phyloP scores from a whole-genome alignment of 2,797 vertebrate species.

The Onychomys torridus region DNA sequence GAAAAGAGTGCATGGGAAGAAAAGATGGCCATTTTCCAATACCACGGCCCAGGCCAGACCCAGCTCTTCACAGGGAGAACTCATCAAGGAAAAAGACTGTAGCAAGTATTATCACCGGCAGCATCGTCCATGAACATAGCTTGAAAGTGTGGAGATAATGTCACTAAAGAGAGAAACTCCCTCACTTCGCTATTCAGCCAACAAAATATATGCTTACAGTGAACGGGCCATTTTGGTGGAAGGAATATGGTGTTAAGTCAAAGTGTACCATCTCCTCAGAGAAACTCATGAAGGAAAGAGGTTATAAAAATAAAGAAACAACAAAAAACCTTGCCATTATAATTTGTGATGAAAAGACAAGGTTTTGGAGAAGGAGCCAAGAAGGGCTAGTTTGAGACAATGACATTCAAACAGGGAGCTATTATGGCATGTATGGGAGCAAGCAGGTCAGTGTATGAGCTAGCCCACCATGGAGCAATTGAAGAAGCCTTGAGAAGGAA shows the following conservation, averaged over 20 bases:
- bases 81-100: constrained; percentile 11
- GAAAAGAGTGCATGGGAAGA: background rate
- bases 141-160: background rate
- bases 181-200: background rate
- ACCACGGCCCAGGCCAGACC: background rate
- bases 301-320: background rate
- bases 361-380: background rate
- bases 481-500: background rate
- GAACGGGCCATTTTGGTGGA: background rate
- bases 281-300: background rate
- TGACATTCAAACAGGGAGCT: background rate
- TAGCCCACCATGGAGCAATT: rapidly evolving
- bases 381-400: background rate
- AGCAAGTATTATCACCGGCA: background rate
- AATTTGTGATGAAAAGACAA: background rate
- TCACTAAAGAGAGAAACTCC: background rate
- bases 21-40: background rate
- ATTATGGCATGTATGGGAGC: too few species aligned
- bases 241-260: background rate
- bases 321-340: background rate
- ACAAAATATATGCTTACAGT: background rate
- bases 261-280: background rate
- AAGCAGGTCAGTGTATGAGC: background rate
- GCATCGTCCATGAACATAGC: background rate
- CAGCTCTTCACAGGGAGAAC: background rate